phyloP scores from a whole-genome alignment of 35 echinoderm and acorn worm species.

The Stichopus chloronotus region DNA sequence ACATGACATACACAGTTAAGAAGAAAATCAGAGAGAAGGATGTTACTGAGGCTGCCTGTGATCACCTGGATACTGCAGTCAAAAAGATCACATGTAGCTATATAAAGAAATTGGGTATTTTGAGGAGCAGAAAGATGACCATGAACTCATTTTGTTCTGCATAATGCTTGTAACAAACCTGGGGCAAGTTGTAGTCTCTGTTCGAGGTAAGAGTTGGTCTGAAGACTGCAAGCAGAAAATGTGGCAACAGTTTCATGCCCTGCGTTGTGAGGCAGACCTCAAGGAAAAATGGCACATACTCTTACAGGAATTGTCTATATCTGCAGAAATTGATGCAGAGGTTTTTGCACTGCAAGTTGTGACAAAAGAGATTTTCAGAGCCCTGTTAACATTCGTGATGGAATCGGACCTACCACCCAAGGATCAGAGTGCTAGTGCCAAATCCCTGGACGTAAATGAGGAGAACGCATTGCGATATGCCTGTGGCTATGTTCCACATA shows the following conservation, averaged over 20 bases:
- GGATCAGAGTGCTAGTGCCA: slow-evolving; percentile 7
- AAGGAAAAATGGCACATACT: background rate
- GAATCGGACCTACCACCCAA: background rate
- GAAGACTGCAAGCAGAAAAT: slow-evolving; percentile 10
- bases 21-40: background rate
- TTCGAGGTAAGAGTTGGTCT: background rate
- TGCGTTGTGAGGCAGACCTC: slow-evolving; percentile 1
- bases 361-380: background rate
- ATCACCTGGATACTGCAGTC: background rate
- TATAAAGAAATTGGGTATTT: background rate
- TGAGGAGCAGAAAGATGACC: background rate
- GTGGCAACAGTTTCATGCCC: background rate
- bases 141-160: background rate
- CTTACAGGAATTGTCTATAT: background rate
- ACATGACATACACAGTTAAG: background rate
- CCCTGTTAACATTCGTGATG: background rate
- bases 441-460: slow-evolving; percentile 9
- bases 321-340: background rate
- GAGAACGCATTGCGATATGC: slow-evolving; percentile 1
- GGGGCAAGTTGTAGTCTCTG: background rate
- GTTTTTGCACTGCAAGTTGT: background rate
- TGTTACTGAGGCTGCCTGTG: background rate
- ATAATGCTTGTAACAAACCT: background rate
- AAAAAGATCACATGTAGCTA: background rate
- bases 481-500: slow-evolving; percentile 1